Base-by-base conservation (phyloP, 2,113 vertebrate genomes). In the Circaetus cinerascens region DNA sequence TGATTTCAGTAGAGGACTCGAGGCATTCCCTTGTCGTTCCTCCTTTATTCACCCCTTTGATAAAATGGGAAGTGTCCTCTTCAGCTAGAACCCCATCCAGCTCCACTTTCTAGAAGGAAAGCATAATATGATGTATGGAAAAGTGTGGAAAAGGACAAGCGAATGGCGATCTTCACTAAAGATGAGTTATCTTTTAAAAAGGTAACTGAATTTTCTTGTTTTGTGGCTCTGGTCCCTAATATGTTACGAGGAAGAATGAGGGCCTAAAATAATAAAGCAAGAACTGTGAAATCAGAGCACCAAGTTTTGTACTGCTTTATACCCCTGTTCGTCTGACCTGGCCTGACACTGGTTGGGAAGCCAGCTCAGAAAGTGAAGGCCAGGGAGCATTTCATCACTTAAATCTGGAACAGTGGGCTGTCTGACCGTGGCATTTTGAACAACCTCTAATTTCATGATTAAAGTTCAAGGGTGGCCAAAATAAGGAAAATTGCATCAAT, bases 361-460 rank as follows among this genome's bases (percentile, higher is more conserved):
- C 43, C 53, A 43, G 26, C 27, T 89, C 32, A 20, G 13, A 32
- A n/a, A 84, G 13, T 25, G 71, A 63, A 95, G 57, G 41, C 36
- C 78, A 87, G 78, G 83, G 10, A 96, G 20, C 32, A 57, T 16
- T 43, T 74, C 7, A 43, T 75, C 57, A 48, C 60, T 84, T 89
- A 57, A 88, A 84, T 30, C 36, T 66, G 53, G 38, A 92, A 79
- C 40, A 67, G 26, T n/a, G 22, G 26, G 21, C n/a, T 68, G 36
- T 41, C 38, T 64, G 59, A 38, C 30, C 23, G 36, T 2, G 18
- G 59, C 41, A 62, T 89, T 94, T 79, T n/a, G 78, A 76, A 87
- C 41, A 93, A 86, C 53, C 69, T 40, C 29, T 94, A 68, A 93
- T 88, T 97, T 88, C 27, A 62, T 80, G 86, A 93, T 86, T 95